phyloP scores from a whole-genome alignment of 2,113 vertebrate species.

The Salvelinus sp. region DNA sequence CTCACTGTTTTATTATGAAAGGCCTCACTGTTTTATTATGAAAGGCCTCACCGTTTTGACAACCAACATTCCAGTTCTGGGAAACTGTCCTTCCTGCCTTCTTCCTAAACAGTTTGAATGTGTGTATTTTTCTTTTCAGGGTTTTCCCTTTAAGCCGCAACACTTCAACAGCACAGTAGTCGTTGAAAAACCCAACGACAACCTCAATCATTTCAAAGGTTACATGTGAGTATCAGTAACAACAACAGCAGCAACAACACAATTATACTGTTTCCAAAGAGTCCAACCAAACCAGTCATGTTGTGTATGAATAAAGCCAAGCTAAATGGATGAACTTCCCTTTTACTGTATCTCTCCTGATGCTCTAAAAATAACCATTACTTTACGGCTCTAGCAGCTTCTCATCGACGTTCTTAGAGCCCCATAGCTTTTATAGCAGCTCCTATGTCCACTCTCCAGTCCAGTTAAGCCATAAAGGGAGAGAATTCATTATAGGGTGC shows the following conservation, averaged over 20 bases:
- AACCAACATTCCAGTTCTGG: neutral
- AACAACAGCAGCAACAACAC: conserved; percentile 25
- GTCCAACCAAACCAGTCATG: conserved; percentile 34
- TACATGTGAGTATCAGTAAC: conserved; percentile 74
- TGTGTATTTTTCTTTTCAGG: conserved; percentile 43
- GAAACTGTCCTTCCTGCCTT: neutral
- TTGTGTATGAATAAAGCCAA: conserved; percentile 35
- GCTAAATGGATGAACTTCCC: conserved; percentile 57
- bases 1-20: too few species aligned
- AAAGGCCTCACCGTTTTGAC: neutral
- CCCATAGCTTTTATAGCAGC: conserved; percentile 43
- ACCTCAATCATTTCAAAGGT: conserved; percentile 89
- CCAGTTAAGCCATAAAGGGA: conserved; percentile 40
- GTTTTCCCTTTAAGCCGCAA: conserved; percentile 71
- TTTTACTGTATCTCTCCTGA: conserved; percentile 49
- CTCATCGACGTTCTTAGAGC: conserved; percentile 59
- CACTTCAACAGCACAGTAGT: conserved; percentile 78
- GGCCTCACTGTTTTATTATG: too few species aligned
- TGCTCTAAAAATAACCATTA: conserved; percentile 44
- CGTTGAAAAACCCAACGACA: conserved; percentile 89
- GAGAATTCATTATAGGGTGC: conserved; percentile 45
- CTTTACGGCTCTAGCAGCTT: conserved; percentile 50
- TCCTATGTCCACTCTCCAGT: conserved; percentile 28
- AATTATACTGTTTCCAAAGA: conserved; percentile 16
- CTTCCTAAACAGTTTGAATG: neutral